Conservation (phyloP, 2,113 vertebrate species). For the Piaya cayana region DNA sequence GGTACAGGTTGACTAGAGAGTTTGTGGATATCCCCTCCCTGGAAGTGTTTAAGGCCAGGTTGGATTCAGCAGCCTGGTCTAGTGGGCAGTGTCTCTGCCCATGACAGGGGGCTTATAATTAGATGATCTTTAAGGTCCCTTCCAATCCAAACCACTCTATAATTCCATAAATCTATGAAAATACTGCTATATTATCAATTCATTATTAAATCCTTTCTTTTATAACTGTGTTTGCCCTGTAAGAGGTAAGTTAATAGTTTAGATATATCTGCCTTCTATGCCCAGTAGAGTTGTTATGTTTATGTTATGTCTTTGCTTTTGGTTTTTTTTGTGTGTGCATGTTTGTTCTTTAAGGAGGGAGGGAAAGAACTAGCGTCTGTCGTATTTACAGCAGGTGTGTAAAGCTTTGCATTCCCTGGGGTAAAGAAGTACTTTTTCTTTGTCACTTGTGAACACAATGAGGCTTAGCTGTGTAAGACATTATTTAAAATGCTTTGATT, state of each 20-base stretch:
- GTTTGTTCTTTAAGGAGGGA: not conserved
- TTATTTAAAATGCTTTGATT: not conserved
- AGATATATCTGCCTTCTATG: not conserved
- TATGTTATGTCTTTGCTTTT: not conserved
- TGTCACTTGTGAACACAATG: not conserved
- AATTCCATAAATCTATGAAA: too few relatives aligned
- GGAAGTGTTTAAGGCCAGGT: too few relatives aligned
- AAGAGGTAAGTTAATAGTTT: not conserved
- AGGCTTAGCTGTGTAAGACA: not conserved
- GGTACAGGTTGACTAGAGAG: too few relatives aligned
- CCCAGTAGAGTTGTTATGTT: not conserved
- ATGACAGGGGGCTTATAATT: too few relatives aligned
- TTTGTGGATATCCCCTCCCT: too few relatives aligned
- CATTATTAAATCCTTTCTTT: not conserved
- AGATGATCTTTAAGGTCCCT: too few relatives aligned
- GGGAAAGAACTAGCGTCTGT: not conserved
- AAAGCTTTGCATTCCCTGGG: not conserved
- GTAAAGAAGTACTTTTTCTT: not conserved
- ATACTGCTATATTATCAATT: not conserved
- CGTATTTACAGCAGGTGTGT: not conserved
- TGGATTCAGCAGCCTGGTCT: too few relatives aligned
- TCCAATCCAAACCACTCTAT: too few relatives aligned
- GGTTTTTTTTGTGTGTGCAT: not conserved
- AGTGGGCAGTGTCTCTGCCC: too few relatives aligned
- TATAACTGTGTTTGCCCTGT: not conserved